Conservation (phyloP, 2,113 vertebrate species). For the Perccottus glenii region DNA sequence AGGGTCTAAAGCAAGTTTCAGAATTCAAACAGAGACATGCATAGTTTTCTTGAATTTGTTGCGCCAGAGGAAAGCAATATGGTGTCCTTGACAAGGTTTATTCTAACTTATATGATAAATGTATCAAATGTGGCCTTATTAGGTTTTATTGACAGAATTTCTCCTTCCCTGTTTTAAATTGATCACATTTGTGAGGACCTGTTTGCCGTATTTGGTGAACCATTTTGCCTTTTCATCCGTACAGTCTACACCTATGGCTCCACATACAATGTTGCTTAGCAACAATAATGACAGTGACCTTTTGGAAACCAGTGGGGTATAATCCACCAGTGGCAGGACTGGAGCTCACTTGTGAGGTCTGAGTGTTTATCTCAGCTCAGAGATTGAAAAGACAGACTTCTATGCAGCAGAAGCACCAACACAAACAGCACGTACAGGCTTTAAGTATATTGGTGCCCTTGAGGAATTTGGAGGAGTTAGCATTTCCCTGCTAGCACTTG, state of each 20-base stretch:
- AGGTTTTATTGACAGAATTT: neutral
- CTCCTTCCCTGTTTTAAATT: neutral
- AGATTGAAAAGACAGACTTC: conserved; percentile 32
- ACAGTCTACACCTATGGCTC: conserved; percentile 60
- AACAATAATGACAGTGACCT: conserved; percentile 86
- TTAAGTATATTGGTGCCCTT: conserved; percentile 70
- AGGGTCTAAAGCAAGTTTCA: no score
- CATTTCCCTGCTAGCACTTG: conserved; percentile 62
- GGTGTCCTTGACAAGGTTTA: no score
- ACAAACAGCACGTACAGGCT: conserved; percentile 48
- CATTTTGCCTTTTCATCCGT: conserved; percentile 28
- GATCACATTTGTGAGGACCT: neutral
- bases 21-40: no score
- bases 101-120: neutral
- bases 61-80: no score
- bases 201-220: neutral
- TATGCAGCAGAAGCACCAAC: conserved; percentile 28
- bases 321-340: conserved; percentile 62
- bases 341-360: conserved; percentile 50
- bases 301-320: conserved; percentile 78
- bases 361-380: conserved; percentile 42
- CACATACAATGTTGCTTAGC: conserved; percentile 78
- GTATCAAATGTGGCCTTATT: neutral
- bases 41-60: no score
- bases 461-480: conserved; percentile 71